These are phyloP conservation scores for Entomobrya multifasciata DNA, from an alignment of 2,888 invertebrate species.

Conservation along the genomic window DNA sequence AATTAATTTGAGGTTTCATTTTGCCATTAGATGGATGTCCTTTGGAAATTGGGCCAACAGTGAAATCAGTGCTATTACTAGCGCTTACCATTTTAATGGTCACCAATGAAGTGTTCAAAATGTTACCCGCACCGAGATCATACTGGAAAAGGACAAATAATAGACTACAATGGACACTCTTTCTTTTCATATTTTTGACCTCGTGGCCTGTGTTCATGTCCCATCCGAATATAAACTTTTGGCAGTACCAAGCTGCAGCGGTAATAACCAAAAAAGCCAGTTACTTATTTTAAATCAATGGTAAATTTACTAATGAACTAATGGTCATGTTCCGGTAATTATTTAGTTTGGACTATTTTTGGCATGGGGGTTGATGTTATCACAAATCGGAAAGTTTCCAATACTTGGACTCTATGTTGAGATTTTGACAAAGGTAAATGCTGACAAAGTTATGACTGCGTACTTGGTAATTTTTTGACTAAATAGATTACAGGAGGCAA, in stretches of 20 bases:
- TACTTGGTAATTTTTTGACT: too few relatives aligned
- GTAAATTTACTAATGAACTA: too few relatives aligned
- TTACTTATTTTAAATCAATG: too few relatives aligned
- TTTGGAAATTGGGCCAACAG: slow-evolving; percentile 78
- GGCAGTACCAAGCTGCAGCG: slow-evolving; percentile 79
- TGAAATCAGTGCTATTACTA: slow-evolving; percentile 77
- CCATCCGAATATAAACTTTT: slow-evolving; percentile 77
- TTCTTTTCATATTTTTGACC: slow-evolving; percentile 78
- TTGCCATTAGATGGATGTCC: slow-evolving; percentile 73
- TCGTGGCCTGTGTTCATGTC: slow-evolving; percentile 79
- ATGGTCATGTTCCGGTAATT: neutral
- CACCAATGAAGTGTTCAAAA: slow-evolving; percentile 78
- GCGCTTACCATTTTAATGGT: slow-evolving; percentile 77
- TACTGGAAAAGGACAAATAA: slow-evolving; percentile 77
- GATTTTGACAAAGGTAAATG: slow-evolving; percentile 76
- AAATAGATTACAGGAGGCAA: too few relatives aligned
- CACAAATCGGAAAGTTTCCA: slow-evolving; percentile 79
- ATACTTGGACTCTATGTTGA: slow-evolving; percentile 78
- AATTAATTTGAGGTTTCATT: neutral
- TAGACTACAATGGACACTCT: slow-evolving; percentile 75
- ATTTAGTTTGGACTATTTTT: slow-evolving; percentile 76
- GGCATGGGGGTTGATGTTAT: slow-evolving; percentile 78
- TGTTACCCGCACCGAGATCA: slow-evolving; percentile 76
- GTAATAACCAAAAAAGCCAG: slow-evolving; percentile 25
- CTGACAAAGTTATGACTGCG: too few relatives aligned